These are phyloP conservation scores for Lissocephala sabroskyi DNA, from an alignment of 2,888 invertebrate species.

Conservation along the genomic window DNA sequence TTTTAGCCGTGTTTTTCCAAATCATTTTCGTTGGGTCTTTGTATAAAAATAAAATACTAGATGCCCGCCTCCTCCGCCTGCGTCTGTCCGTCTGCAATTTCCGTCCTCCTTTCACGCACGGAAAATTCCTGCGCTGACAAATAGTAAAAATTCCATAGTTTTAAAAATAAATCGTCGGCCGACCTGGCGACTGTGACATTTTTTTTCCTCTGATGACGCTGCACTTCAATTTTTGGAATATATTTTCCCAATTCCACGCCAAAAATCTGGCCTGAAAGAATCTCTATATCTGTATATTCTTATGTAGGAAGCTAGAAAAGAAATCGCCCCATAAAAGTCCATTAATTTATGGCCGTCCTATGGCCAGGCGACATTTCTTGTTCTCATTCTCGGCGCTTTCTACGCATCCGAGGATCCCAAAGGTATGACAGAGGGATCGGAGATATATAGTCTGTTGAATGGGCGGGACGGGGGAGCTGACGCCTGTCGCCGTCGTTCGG, in stretches of 20 bases:
- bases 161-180: constrained; percentile 37
- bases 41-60: constrained; percentile 27
- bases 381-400: constrained; percentile 7
- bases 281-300: no score
- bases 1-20: constrained; percentile 20
- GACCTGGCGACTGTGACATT: constrained; percentile 7
- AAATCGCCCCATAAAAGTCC: constrained; percentile 42
- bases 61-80: no score
- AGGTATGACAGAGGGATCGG: no score
- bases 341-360: constrained; percentile 51
- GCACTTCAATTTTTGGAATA: constrained; percentile 25
- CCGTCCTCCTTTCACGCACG: no score
- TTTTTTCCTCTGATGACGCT: constrained; percentile 4
- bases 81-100: no score
- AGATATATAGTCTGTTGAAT: no score
- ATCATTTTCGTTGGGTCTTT: constrained; percentile 11
- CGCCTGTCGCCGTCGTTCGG: constrained; percentile 33
- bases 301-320: constrained; percentile 17
- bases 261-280: background rate
- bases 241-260: constrained; percentile 16
- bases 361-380: constrained; percentile 30
- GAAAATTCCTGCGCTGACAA: constrained; percentile 28
- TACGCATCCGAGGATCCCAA: constrained; percentile 1
- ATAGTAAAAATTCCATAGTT: constrained; percentile 30
- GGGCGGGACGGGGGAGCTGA: background rate